Conservation (phyloP, 2,888 invertebrate species). For the Mamestra brassicae region DNA sequence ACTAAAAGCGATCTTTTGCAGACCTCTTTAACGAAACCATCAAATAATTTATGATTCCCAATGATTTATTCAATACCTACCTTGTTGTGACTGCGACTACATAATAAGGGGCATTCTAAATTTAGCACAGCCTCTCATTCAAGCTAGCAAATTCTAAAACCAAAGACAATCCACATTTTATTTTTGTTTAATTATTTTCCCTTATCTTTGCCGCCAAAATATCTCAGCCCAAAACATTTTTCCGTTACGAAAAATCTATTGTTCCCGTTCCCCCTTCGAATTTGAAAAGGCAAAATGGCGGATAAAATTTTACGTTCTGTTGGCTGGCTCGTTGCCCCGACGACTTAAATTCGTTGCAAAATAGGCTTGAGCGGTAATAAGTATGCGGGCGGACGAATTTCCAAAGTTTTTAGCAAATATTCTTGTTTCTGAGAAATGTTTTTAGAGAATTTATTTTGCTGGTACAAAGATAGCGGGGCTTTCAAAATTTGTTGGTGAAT, state of each 20-base stretch:
- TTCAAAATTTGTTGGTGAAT: conserved; percentile 1
- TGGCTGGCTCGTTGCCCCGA: conserved; percentile 44
- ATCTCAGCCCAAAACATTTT: conserved; percentile 57
- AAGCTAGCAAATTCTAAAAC: conserved; percentile 3
- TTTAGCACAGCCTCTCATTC: background rate
- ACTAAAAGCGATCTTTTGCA: too few relatives aligned
- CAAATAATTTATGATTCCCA: background rate
- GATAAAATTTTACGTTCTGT: conserved; percentile 62
- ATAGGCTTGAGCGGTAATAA: conserved; percentile 58
- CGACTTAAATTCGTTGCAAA: conserved; percentile 58
- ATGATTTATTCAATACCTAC: background rate
- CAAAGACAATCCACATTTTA: conserved; percentile 46
- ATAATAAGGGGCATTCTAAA: background rate
- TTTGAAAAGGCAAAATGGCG: conserved; percentile 64
- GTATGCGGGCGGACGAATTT: conserved; percentile 53
- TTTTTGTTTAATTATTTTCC: conserved; percentile 59
- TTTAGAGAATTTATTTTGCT: conserved; percentile 31
- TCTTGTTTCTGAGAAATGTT: conserved; percentile 47
- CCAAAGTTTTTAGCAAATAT: conserved; percentile 55
- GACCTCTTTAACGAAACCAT: background rate
- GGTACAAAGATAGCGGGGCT: conserved; percentile 9
- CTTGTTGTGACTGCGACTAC: background rate
- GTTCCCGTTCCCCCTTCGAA: conserved; percentile 51
- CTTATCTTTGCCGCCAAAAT: conserved; percentile 56
- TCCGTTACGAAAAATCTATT: conserved; percentile 61